Evolutionary conservation across 2,888 invertebrate species (phyloP), one percentile per base, ranked within the genome.

Genomic region (Drosophila infuscata): DNA sequence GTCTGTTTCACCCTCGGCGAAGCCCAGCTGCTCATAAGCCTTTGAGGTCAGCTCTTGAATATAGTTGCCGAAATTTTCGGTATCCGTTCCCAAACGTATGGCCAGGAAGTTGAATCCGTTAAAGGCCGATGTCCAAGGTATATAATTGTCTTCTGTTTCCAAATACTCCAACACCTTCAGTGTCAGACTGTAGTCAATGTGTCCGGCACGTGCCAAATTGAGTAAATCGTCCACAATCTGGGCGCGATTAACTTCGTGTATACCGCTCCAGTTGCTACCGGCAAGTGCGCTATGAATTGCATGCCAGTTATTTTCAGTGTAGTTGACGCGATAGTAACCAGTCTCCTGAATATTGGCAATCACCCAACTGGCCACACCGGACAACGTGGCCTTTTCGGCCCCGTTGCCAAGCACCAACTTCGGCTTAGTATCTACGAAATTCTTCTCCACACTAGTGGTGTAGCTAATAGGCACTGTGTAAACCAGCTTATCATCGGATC

Each of bases 191-290:
- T 97, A 96, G 0, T 92, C 85, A 72, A 96, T 93, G 30, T 94
- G 82, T 3, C 95, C 95, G n/a, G 95, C 94, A 56, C 96, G 94
- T n/a, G 96, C 97, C 66, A 96, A 94, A 92, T 95, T 95, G 81
- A 96, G 94, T 2, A 96, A 94, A 92, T 98, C 98, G 85, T 98
- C 96, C 15, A 98, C 94, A 32, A 96, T 94, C 93, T 97, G 97
- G 5, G 97, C 97, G 82, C 96, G 94, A 92, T 97, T 97, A 15
- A 95, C 92, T 51, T 95, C 94, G 76, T 96, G 94, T 59, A 97
- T 96, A 4, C 62, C 80, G 41, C 83, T 66, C 88, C 90, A 92
- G 9, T 87, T 80, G 7, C 20, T 43, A 4, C 46, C 29, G 1
- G 35, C 0, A 6, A 82, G 58, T 0, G 83, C 79, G 0, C 66